phyloP scores from a whole-genome alignment of 2,888 invertebrate genomes.

The Cerastoderma edule region DNA sequence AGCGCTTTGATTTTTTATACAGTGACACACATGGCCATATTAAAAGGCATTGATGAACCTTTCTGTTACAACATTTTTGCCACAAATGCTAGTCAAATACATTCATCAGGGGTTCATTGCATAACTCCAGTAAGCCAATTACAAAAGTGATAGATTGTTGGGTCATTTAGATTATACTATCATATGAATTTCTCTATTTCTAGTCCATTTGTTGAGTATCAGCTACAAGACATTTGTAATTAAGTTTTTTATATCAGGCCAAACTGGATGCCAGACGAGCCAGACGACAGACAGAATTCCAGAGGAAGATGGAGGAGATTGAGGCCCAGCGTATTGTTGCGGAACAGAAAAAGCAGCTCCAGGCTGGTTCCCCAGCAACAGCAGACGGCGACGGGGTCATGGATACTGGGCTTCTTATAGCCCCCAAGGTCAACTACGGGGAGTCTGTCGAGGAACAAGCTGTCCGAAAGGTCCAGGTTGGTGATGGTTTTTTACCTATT shows the following conservation, averaged over 20 bases:
- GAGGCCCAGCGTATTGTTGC: constrained; percentile 77
- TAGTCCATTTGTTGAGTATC: too few species aligned
- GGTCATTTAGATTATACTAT: too few species aligned
- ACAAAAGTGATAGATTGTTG: too few species aligned
- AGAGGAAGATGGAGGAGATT: constrained; percentile 74
- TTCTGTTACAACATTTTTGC: too few species aligned
- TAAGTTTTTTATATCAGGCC: constrained; percentile 63
- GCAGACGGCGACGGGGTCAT: constrained; percentile 27
- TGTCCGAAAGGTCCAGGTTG: constrained; percentile 80
- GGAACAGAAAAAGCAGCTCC: constrained; percentile 78
- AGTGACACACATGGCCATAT: too few species aligned
- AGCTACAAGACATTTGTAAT: too few species aligned
- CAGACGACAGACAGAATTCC: constrained; percentile 69
- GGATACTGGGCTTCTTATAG: constrained; percentile 44
- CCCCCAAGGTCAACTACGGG: constrained; percentile 49
- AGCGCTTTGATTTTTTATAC: too few species aligned
- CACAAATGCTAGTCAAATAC: too few species aligned
- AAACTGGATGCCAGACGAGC: constrained; percentile 75
- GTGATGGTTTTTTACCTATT: too few species aligned
- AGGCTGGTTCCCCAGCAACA: constrained; percentile 40
- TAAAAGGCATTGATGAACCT: too few species aligned
- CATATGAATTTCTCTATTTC: too few species aligned
- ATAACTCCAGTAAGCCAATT: too few species aligned
- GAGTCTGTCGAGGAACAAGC: constrained; percentile 76
- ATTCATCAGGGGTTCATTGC: background rate